These are phyloP conservation scores for Vannuccia rotundouncinata DNA, from an alignment of 2,888 invertebrate genomes.

Conservation along the genomic window DNA sequence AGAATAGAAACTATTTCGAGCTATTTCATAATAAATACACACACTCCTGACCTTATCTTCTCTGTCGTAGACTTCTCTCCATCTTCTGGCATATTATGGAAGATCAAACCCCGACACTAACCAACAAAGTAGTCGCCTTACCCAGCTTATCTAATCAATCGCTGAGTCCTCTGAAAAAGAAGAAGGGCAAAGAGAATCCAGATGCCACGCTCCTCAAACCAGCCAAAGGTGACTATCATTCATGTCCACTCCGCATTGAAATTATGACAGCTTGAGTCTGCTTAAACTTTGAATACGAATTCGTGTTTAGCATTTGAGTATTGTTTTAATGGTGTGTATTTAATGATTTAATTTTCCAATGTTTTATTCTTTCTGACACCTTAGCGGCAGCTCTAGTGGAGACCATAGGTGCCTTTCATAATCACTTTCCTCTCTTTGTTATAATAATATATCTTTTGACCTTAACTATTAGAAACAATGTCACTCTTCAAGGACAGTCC, in stretches of 20 bases:
- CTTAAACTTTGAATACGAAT: too few relatives aligned
- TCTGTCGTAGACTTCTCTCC: conserved; percentile 62
- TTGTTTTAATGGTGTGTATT: too few relatives aligned
- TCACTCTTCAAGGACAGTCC: too few relatives aligned
- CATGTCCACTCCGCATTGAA: neutral
- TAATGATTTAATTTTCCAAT: too few relatives aligned
- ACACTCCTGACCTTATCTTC: too few relatives aligned
- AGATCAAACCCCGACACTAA: conserved; percentile 57
- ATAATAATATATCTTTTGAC: too few relatives aligned
- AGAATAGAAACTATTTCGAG: too few relatives aligned
- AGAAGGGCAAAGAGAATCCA: neutral
- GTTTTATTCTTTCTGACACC: neutral
- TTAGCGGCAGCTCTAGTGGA: neutral
- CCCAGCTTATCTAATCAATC: neutral
- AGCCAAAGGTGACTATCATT: neutral
- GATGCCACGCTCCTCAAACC: neutral
- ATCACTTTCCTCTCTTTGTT: neutral
- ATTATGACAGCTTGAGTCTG: neutral
- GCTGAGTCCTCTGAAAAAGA: neutral
- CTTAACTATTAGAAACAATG: too few relatives aligned
- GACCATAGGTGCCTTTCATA: neutral
- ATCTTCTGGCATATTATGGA: conserved; percentile 71
- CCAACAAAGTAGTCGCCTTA: neutral
- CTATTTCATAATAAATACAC: too few relatives aligned
- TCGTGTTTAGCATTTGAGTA: too few relatives aligned